Evolutionary conservation across 2,113 vertebrate species (phyloP).

Genomic region (Carassius gibelio): DNA sequence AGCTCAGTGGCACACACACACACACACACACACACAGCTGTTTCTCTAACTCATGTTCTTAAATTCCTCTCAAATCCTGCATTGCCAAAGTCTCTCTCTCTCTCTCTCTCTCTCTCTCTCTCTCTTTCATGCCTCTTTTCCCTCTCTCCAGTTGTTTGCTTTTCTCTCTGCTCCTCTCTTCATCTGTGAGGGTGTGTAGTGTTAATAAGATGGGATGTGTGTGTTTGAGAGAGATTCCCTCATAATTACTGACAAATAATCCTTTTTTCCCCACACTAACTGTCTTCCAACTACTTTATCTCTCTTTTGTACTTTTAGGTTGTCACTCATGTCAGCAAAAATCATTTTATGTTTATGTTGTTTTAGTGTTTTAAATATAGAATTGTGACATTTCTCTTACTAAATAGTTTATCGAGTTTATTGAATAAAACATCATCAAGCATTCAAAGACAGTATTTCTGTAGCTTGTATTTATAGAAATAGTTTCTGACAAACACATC

Average conservation of each 20-base stretch:
- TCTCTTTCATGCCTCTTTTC: conserved; percentile 16
- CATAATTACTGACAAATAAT: neutral
- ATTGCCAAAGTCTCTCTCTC: conserved; percentile 44
- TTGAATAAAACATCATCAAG: neutral
- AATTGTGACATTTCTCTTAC: neutral
- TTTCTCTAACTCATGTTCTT: conserved; percentile 44
- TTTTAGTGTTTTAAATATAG: neutral
- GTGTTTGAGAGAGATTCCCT: neutral
- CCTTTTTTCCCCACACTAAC: neutral
- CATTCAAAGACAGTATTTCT: neutral
- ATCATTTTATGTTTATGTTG: neutral
- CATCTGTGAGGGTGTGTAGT: neutral
- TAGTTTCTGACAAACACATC: too few species aligned
- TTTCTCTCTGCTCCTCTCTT: conserved; percentile 9
- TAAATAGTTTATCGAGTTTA: neutral
- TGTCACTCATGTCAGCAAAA: neutral
- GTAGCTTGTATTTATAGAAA: neutral
- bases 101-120: conserved; percentile 9
- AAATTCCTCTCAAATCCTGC: conserved; percentile 31
- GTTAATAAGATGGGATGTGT: neutral
- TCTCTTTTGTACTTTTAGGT: neutral
- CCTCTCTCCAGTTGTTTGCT: conserved; percentile 2
- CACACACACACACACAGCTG: conserved; percentile 22
- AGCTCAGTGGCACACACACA: neutral
- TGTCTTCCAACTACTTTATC: neutral